Evolutionary conservation across 2,797 vertebrate genomes (phyloP).

Genomic region (Enteromius thamalakanensis): DNA sequence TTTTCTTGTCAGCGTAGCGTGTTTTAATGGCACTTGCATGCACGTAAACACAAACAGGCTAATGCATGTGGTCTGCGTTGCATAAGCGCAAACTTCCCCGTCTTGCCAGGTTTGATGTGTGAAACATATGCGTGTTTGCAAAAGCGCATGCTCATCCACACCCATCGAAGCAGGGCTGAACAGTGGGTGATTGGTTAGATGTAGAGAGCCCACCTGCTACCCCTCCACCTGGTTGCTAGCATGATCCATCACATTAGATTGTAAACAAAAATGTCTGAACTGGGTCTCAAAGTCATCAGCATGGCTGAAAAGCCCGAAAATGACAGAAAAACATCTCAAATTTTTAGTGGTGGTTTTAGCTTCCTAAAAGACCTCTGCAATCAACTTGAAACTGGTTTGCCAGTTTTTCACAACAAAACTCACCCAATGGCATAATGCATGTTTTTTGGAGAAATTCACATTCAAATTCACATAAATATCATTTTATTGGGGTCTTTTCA

Average conservation of each 20-base stretch:
- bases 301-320: not conserved
- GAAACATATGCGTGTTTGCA: constrained; percentile 35
- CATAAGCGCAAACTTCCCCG: not conserved
- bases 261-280: constrained; percentile 9
- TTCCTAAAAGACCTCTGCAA: not conserved
- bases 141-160: constrained; percentile 23
- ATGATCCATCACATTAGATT: constrained; percentile 5
- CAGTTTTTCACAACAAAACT: not conserved
- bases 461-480: too few species aligned
- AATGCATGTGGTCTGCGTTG: constrained; percentile 14
- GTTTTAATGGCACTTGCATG: not conserved
- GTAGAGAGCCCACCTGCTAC: constrained; percentile 60
- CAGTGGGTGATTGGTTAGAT: constrained; percentile 56
- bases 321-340: not conserved
- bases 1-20: not conserved
- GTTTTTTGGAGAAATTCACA: too few species aligned
- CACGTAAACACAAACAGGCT: constrained; percentile 22
- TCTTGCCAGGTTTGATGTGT: constrained; percentile 26
- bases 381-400: not conserved
- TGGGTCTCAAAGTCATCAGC: not conserved
- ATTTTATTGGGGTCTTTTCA: too few species aligned
- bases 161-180: constrained; percentile 47
- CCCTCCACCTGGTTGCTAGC: constrained; percentile 31
- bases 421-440: not conserved
- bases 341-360: not conserved